These are phyloP conservation scores for Psilopogon haemacephalus DNA, from an alignment of 2,113 vertebrate species.

Conservation along the genomic window DNA sequence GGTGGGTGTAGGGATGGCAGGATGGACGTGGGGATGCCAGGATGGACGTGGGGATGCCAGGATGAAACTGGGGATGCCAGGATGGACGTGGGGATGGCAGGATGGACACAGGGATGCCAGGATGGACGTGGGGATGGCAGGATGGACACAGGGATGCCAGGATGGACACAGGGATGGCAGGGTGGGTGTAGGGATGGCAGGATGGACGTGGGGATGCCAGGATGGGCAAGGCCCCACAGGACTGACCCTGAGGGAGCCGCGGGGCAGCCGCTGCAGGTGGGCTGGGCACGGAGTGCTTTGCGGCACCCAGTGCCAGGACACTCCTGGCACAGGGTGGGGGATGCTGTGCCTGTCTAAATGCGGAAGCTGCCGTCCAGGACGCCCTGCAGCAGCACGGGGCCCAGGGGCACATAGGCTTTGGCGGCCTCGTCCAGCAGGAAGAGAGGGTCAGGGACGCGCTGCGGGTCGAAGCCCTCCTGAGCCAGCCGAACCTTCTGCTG, in stretches of 20 bases:
- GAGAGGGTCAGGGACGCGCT: not conserved
- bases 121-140: too few species aligned
- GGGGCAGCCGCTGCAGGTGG: not conserved
- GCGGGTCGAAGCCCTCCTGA: constrained; percentile 67
- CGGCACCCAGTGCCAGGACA: too few species aligned
- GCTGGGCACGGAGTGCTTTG: accelerated
- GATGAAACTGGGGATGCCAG: too few species aligned
- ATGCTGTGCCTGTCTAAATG: not conserved
- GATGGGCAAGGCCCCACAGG: not conserved
- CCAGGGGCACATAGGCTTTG: not conserved
- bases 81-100: too few species aligned
- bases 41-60: too few species aligned
- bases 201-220: too few species aligned
- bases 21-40: too few species aligned
- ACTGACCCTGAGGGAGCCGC: accelerated
- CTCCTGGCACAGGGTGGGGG: too few species aligned
- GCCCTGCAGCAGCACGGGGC: not conserved
- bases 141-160: too few species aligned
- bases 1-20: too few species aligned
- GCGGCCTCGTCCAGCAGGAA: not conserved
- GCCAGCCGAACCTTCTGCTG: constrained; percentile 59
- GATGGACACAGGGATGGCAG: not conserved
- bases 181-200: not conserved
- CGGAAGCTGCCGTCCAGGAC: not conserved
- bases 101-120: too few species aligned